Evolutionary conservation across 2,888 invertebrate species (phyloP), one percentile per base, ranked within the genome.

Genomic region (Tethea ocularis): DNA sequence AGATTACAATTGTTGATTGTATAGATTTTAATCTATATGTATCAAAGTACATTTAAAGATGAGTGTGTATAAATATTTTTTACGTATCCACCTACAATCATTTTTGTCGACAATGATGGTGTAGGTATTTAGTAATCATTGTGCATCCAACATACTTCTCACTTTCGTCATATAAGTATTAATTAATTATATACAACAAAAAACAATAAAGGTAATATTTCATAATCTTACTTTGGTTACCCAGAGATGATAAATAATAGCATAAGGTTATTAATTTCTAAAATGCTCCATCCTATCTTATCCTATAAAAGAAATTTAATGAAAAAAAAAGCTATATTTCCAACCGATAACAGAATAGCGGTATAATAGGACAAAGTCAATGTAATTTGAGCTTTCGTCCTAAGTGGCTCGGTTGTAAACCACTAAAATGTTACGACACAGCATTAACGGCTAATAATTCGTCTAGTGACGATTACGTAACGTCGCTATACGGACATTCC

Each of bases 401-500:
- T 86, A 87, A 88, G 84, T 83, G 84, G 74, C 72, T 66, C 62
- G 72, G 77, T 78, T 83, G 81, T 85, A 83, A 84, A 83, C 81
- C 80, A 83, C 77, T 86, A 82, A 87, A 88, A 83, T 63, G 77
- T 82, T 85, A 85, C 82, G 81, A 84, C 79, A 71, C 66, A 68
- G 71, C 82, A 85, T 88, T 90, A 89, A 86, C 85, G 77, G 83
- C 80, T 85, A 86, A 89, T 90, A 88, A 87, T 86, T 85, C 84
- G 82, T 81, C 75, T 78, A 75, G 81, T 83, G 86, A 86, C 82
- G 83, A 87, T 90, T 89, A 82, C 87, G 83, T 84, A 91, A 91
- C 83, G 72, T 86, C 83, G 82, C 74, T 69, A 64, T 66, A 66
- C 73, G 71, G 83, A 72, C 86, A 85, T 87, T 89, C 80, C 78